Base-by-base conservation (phyloP, 2,888 invertebrate genomes). In the Hypomecis punctinalis region DNA sequence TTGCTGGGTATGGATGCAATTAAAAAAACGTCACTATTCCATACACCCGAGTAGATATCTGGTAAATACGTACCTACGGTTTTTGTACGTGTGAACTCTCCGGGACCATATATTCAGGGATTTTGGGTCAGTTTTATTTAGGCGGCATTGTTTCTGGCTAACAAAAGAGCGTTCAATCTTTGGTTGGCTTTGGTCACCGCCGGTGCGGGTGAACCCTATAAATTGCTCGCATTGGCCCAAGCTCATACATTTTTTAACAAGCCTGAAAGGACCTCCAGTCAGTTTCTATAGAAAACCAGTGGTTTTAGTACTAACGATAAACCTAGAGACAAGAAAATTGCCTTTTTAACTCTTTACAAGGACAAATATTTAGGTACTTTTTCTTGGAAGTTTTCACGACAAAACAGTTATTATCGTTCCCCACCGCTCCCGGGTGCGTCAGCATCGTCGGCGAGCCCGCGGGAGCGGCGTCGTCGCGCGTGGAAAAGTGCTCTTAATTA, bases 401-500 rank as follows among this genome's bases (percentile, higher is more conserved):
- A 11, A 63, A 65, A 68, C 63, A 55, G 23, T 23, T 23, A 63
- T 63, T 63, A 60, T 70, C 53, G 59, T 57, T 52, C 64, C 37
- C 68, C 42, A 58, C 62, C 58, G 48, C 57, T 57, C 69, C 61
- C 59, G 66, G 68, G 74, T 65, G 63, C 67, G 51, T 67, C 56
- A 42, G 36, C 61, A 65, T 46, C 62, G 45, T 52, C 68, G 57
- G 58, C 49, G 64, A 63, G 57, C 62, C 63, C 66, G 59, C 63
- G 69, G 56, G 61, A 65, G 11, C 42, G 13, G 11, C 61, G 61
- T 56, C 60, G 60, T 40, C 55, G 59, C 79, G 73, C 80, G 79
- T 74, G 79, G 80, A 83, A 84, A 84, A 90, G 90, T 83, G 86
- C 81, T 77, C 85, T 91, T 88, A 90, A 90, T 90, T 90, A 91